Percentiles rank a stretch among this genome's conserved stretches.
These are phyloP conservation scores for Heptranchias perlo DNA, from an alignment of 2,113 vertebrate species.

Conservation along the genomic window DNA sequence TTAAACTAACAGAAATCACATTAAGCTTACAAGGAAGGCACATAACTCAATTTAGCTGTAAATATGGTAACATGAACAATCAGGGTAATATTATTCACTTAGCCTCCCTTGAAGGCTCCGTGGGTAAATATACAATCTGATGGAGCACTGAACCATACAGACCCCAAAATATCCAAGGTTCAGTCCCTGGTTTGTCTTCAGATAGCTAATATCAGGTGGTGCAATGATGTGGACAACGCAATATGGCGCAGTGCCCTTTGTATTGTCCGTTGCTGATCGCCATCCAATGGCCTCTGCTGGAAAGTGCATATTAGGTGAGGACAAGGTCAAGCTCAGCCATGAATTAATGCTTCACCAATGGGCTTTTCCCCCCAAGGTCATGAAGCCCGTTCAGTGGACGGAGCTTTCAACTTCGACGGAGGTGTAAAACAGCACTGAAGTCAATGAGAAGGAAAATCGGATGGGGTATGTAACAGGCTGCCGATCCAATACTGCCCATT, in stretches of 20 bases:
- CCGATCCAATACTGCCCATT: background rate
- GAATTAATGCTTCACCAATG: background rate
- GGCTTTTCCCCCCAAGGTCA: background rate
- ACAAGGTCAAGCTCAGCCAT: background rate
- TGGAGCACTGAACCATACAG: background rate
- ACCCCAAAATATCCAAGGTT: background rate
- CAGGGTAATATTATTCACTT: background rate
- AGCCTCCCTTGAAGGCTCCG: background rate
- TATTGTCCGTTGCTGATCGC: background rate
- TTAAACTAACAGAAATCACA: background rate
- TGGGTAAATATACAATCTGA: background rate
- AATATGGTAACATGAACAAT: background rate
- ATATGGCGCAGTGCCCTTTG: background rate
- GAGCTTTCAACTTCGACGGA: background rate
- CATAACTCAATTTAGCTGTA: background rate
- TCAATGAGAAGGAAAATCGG: background rate
- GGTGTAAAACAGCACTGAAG: background rate
- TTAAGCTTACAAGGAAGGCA: background rate
- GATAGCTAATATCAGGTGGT: background rate
- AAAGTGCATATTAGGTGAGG: background rate
- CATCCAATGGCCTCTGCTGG: background rate
- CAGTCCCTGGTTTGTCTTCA: background rate
- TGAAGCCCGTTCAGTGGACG: background rate
- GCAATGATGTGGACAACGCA: background rate
- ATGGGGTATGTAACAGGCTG: background rate